These are phyloP conservation scores for Steinernema scapterisci DNA, from an alignment of 2,888 invertebrate genomes.

Conservation along the genomic window DNA sequence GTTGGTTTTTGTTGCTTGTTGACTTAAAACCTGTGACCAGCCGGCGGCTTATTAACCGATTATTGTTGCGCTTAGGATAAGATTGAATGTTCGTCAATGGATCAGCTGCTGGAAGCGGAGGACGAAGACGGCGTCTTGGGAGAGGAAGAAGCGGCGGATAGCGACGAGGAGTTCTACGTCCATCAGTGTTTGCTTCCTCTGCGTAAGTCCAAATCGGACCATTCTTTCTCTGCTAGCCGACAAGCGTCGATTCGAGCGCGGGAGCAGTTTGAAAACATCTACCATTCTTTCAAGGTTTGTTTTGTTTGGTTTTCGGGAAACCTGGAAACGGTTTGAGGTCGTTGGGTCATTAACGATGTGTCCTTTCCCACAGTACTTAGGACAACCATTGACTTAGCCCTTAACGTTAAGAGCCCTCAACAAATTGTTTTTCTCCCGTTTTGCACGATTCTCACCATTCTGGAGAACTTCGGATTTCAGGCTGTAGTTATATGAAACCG, in stretches of 20 bases:
- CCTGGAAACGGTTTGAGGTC: not conserved
- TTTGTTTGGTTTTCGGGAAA: not conserved
- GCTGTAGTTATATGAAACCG: too few species aligned
- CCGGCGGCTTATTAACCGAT: constrained; percentile 2
- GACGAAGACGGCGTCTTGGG: constrained; percentile 28
- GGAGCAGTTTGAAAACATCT: constrained; percentile 26
- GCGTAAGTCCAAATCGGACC: constrained; percentile 37
- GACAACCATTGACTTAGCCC: too few species aligned
- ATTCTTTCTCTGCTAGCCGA: constrained; percentile 4
- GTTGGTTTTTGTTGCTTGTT: not conserved
- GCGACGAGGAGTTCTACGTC: constrained; percentile 38
- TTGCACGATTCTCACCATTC: too few species aligned
- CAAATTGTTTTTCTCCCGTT: too few species aligned
- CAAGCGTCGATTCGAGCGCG: constrained; percentile 9
- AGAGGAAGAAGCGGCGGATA: constrained; percentile 26
- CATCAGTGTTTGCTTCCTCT: constrained; percentile 33
- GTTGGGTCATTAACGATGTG: not conserved
- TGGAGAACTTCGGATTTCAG: too few species aligned
- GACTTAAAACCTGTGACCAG: not conserved
- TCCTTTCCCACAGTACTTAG: not conserved
- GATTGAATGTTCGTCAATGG: constrained; percentile 24
- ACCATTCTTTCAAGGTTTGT: constrained; percentile 27
- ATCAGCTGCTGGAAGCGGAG: constrained; percentile 31
- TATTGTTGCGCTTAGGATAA: not conserved
- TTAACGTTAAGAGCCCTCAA: too few species aligned